Base-by-base conservation (phyloP, 2,888 invertebrate species). In the Corythucha ciliata region DNA sequence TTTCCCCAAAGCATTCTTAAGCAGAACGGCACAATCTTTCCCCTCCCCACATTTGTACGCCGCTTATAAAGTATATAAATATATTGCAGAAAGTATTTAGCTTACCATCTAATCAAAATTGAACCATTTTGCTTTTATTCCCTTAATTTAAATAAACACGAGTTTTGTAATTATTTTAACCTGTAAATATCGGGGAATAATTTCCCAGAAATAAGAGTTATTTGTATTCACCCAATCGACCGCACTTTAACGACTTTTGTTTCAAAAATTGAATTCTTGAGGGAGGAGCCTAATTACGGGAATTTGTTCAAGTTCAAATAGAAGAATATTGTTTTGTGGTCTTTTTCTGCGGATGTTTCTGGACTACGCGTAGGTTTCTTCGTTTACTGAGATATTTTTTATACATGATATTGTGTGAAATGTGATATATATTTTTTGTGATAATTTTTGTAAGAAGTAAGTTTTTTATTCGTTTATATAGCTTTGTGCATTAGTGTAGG, bases 11-110 rank as follows among this genome's bases (percentile, higher is more conserved):
- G 37, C 37, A 51, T 36, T 44, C 51, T 21, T 49, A 51, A 45
- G n/a, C 22, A 22, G 26, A 29, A 20, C n/a, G 18, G 37, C 47
- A 37, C 22, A 2, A 10, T 18, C 39, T 40, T 27, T 26, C 80
- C 44, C 26, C 26, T 4, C 27, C 20, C 26, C 16, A 45, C 16
- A n/a, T 16, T 33, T 33, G 49, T 29, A 32, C 42, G 41, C 49
- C n/a, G 20, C 36, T 34, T 37, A 29, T 25, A 34, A 16, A 24
- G 8, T 39, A 49, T 49, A 40, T 41, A 32, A 29, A 49, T 16
- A 10, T 29, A 41, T 26, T 18, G 14, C n/a, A 21, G 29, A 10
- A 29, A 29, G 20, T 24, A 47, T 16, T 24, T 25, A 24, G 18
- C 41, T 22, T n/a, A n/a, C 6, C 26, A 24, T 47, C 25, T 34